Conservation (phyloP, 2,797 vertebrate genomes). For the Aulostomus chinensis region DNA sequence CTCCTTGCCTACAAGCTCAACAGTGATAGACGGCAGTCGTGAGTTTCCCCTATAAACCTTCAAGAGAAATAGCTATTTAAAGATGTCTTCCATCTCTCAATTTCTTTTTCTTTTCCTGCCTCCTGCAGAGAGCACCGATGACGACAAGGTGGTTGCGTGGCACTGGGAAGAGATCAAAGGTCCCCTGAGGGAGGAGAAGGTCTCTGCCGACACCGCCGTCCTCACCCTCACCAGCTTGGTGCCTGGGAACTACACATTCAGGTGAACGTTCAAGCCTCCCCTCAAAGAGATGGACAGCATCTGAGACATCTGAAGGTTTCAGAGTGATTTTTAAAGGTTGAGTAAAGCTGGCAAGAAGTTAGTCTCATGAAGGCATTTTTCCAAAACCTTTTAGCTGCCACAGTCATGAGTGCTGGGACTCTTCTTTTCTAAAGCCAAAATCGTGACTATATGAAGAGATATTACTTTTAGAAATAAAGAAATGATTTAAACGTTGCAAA, state of each 20-base stretch:
- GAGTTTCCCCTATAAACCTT: conserved; percentile 69
- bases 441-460: too few species aligned
- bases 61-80: background rate
- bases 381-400: background rate
- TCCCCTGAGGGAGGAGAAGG: conserved; percentile 93
- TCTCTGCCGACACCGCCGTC: conserved; percentile 87
- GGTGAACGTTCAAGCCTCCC: conserved; percentile 67
- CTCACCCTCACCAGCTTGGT: conserved; percentile 91
- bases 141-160: conserved; percentile 92
- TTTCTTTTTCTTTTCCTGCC: background rate
- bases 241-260: conserved; percentile 97
- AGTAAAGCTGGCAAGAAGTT: background rate
- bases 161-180: conserved; percentile 98
- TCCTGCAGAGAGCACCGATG: conserved; percentile 92
- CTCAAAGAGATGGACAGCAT: background rate
- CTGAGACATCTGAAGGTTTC: background rate
- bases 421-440: too few species aligned
- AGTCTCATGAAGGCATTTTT: too few species aligned
- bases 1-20: conserved; percentile 94
- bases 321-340: background rate
- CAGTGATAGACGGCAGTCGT: conserved; percentile 98
- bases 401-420: too few species aligned
- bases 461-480: too few species aligned
- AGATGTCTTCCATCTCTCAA: background rate
- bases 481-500: too few species aligned